Conservation (phyloP, 2,797 vertebrate species). For the Xiphophorus birchmanni region DNA sequence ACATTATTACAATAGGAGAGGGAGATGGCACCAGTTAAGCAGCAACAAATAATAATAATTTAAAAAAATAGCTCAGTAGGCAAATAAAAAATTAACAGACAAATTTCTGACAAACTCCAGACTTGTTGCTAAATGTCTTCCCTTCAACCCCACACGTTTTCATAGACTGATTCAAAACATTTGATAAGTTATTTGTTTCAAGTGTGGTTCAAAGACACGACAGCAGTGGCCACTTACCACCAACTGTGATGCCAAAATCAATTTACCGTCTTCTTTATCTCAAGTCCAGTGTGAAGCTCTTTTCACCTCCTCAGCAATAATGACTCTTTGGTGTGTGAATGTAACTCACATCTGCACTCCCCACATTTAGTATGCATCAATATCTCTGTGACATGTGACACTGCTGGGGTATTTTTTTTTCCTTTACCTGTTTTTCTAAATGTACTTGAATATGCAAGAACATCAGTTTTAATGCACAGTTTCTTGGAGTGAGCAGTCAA, state of each 20-base stretch:
- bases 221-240: constrained; percentile 36
- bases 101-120: neutral
- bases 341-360: constrained; percentile 35
- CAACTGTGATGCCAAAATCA: constrained; percentile 42
- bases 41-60: neutral
- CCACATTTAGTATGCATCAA: constrained; percentile 22
- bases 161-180: constrained; percentile 5
- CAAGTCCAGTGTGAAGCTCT: constrained; percentile 45
- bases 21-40: neutral
- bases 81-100: neutral
- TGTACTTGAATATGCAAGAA: neutral
- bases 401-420: neutral
- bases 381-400: constrained; percentile 25
- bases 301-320: constrained; percentile 52
- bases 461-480: neutral
- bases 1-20: neutral
- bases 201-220: constrained; percentile 41
- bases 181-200: constrained; percentile 19
- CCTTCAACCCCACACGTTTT: constrained; percentile 7
- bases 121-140: neutral
- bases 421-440: neutral
- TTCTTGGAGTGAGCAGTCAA: neutral
- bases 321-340: constrained; percentile 29
- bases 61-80: neutral
- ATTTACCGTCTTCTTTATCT: constrained; percentile 42